Conservation (phyloP, 2,888 invertebrate species). For the Nephrotoma guestfalica region DNA sequence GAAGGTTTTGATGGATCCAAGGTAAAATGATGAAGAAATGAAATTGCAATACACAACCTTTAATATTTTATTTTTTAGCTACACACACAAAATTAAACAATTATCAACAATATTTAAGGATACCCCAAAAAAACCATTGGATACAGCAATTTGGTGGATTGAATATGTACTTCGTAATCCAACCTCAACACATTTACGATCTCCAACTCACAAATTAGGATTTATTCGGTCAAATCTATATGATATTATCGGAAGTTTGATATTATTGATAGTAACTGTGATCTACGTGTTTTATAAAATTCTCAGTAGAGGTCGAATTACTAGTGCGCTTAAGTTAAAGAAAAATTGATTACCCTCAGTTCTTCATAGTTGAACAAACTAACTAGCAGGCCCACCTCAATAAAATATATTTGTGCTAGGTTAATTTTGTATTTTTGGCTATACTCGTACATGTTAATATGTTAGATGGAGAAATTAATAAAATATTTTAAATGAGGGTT, state of each 20-base stretch:
- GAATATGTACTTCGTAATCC: constrained; percentile 42
- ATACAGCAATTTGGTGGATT: constrained; percentile 46
- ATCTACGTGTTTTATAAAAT: not conserved
- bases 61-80: not conserved
- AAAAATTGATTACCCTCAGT: not conserved
- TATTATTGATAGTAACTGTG: not conserved
- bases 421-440: too few relatives aligned
- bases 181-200: constrained; percentile 36
- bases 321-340: not conserved
- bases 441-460: too few relatives aligned
- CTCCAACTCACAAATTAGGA: constrained; percentile 32
- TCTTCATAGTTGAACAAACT: too few relatives aligned
- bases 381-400: too few relatives aligned
- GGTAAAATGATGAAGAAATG: not conserved
- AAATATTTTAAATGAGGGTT: too few relatives aligned
- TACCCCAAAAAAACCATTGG: constrained; percentile 38
- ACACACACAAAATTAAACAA: not conserved
- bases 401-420: too few relatives aligned
- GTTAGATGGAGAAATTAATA: too few relatives aligned
- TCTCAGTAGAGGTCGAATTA: not conserved
- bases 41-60: too few relatives aligned
- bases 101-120: constrained; percentile 33
- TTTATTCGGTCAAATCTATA: constrained; percentile 33
- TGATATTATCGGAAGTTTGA: constrained; percentile 26
- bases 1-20: not conserved